phyloP scores from a whole-genome alignment of 2,797 vertebrate genomes.

The Acestrorhynchus altus region DNA sequence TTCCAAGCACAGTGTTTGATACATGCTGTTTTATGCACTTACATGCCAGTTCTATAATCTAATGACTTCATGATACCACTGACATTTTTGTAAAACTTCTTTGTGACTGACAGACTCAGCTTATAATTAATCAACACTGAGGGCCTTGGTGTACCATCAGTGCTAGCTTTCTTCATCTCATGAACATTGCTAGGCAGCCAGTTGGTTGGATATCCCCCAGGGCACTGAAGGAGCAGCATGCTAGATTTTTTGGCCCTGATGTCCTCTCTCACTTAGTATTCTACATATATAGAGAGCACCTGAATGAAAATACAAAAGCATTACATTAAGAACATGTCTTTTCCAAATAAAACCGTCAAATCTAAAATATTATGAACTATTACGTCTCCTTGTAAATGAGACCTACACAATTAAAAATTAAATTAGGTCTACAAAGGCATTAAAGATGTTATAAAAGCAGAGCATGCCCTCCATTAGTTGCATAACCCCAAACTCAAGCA shows the following conservation, averaged over 20 bases:
- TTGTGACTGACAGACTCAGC: constrained; percentile 51
- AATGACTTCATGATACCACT: not conserved
- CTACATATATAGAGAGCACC: not conserved
- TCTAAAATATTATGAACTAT: not conserved
- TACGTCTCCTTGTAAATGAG: not conserved
- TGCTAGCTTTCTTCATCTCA: constrained; percentile 33
- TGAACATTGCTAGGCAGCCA: constrained; percentile 51
- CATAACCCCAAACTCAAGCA: constrained; percentile 60
- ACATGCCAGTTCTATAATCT: constrained; percentile 3
- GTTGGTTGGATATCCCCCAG: constrained; percentile 40
- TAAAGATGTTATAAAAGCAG: constrained; percentile 43
- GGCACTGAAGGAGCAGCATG: constrained; percentile 25
- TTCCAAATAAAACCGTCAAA: not conserved
- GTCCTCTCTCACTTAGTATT: not conserved
- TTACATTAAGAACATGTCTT: not conserved
- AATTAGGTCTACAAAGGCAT: constrained; percentile 53
- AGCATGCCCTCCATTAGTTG: constrained; percentile 54
- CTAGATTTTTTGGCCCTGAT: constrained; percentile 1
- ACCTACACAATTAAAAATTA: constrained; percentile 52
- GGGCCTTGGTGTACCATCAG: constrained; percentile 48
- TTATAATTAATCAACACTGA: constrained; percentile 55
- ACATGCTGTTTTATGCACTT: not conserved
- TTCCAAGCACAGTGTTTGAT: constrained; percentile 7
- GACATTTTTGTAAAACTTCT: constrained; percentile 8
- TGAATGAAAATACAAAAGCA: not conserved